Evolutionary conservation across 1,140 invertebrate genomes (phyloP), one percentile per base, ranked within the genome.

Genomic region (Pogonognathellus flavescens): DNA sequence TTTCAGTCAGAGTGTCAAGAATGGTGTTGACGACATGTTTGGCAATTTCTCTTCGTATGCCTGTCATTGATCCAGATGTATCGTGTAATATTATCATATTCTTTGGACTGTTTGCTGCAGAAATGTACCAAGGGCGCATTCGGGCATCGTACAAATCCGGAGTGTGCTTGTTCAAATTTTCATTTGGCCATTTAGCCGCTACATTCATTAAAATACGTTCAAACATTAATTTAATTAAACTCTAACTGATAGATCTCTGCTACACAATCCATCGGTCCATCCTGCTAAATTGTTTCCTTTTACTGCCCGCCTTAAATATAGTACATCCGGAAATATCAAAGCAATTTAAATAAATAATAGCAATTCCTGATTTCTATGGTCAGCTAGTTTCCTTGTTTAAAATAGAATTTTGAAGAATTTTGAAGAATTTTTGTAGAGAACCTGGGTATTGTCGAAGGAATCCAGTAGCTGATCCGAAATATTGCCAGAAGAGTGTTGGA

Each of bases 41-140:
- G 8, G 98, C 97, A 86, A 99, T 98, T 91, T 97, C 95, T 89
- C 95, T 94, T 87, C 97, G 92, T 89, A 97, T 93, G 8, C 98
- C 98, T 22, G 94, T 95, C 99, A 99, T 99, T 14, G 98, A 99
- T n/a, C 98, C 99, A 84, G 97, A 96, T 57, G 94, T 94, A 90
- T 99, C 99, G 59, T 99, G 92, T 25, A 99, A 91, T 86, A 99
- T 98, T 22, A 99, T 94, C 87, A 99, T 94, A 90, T 99, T 98
- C 91, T 99, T 99, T 11, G 97, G 97, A 88, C 97, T 98, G 0
- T 97, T 98, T 0, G 98, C 96, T 1, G 98, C 98, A 91, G 98
- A 95, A 86, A 99, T 98, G 90, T 98, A 99, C 97, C 97, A 98
- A 25, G 95, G 95, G 70, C 95, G 92, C 18, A 95, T 94, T 11